phyloP scores from a whole-genome alignment of 2,888 invertebrate genomes.

The Brachylomia viminalis region DNA sequence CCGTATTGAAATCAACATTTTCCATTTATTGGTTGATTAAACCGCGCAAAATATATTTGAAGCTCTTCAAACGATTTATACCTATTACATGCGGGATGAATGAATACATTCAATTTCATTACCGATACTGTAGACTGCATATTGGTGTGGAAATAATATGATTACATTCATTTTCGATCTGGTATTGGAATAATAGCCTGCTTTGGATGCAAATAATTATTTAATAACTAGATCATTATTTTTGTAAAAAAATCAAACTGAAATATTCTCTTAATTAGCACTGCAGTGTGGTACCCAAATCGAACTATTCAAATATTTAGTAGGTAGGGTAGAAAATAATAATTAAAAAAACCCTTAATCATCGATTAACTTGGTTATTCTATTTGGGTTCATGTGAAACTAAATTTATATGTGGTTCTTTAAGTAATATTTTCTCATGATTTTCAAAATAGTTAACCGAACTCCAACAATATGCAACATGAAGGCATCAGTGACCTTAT shows the following conservation, averaged over 20 bases:
- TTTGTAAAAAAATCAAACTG: not conserved
- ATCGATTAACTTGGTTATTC: too few relatives aligned
- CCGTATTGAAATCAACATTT: slow-evolving; percentile 34
- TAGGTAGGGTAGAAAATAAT: not conserved
- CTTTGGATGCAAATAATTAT: not conserved
- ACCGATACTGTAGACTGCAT: slow-evolving; percentile 9
- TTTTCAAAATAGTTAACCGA: not conserved
- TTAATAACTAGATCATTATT: too few relatives aligned
- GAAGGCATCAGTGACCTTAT: not conserved
- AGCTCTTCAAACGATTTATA: slow-evolving; percentile 37
- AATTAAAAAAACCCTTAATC: not conserved
- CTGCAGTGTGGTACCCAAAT: not conserved
- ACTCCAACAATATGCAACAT: too few relatives aligned
- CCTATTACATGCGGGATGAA: slow-evolving; percentile 29
- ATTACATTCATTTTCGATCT: not conserved
- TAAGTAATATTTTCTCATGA: not conserved
- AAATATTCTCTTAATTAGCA: not conserved
- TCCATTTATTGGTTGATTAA: slow-evolving; percentile 48
- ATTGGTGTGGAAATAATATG: not conserved
- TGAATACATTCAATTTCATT: slow-evolving; percentile 27
- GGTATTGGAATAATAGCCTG: not conserved
- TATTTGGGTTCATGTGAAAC: not conserved
- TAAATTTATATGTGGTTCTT: not conserved
- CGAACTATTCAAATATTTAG: not conserved
- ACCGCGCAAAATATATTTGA: slow-evolving; percentile 21